Evolutionary conservation across 2,797 vertebrate species (phyloP).

Genomic region (Nasua narica): DNA sequence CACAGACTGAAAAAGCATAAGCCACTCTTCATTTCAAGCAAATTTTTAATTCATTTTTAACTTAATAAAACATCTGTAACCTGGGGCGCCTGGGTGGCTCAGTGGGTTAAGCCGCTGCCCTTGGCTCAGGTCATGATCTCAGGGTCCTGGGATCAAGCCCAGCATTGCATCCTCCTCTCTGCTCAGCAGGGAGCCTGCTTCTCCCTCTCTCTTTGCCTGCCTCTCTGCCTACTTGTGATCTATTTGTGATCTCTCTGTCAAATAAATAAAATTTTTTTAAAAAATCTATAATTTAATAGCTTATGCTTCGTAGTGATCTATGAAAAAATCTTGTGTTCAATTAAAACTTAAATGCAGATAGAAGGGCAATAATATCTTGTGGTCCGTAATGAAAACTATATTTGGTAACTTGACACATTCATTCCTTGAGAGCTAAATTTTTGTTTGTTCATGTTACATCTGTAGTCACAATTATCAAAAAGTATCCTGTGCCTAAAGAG

Average conservation of each 20-base stretch:
- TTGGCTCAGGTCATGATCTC: too few species aligned
- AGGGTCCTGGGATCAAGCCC: too few species aligned
- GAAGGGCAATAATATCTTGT: neutral
- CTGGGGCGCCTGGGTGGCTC: neutral
- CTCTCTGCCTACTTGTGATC: too few species aligned
- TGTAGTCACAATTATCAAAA: slow-evolving; percentile 30
- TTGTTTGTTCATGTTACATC: neutral
- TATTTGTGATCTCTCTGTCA: too few species aligned
- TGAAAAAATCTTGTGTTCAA: slow-evolving; percentile 28
- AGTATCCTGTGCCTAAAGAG: neutral
- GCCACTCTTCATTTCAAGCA: slow-evolving; percentile 13
- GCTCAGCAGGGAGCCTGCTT: too few species aligned
- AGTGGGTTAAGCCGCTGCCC: too few species aligned
- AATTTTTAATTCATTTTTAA: slow-evolving; percentile 39
- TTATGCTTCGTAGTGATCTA: neutral
- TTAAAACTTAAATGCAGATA: slow-evolving; percentile 50
- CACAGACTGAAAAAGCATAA: slow-evolving; percentile 33
- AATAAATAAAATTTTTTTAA: neutral
- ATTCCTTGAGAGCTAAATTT: slow-evolving; percentile 25
- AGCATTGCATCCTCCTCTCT: too few species aligned
- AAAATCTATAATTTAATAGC: neutral
- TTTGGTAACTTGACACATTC: slow-evolving; percentile 8
- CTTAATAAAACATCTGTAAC: slow-evolving; percentile 19
- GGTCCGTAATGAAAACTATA: slow-evolving; percentile 25
- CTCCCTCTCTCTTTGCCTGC: too few species aligned